Evolutionary conservation across 2,113 vertebrate species (phyloP).

Genomic region (Heteronetta atricapilla): DNA sequence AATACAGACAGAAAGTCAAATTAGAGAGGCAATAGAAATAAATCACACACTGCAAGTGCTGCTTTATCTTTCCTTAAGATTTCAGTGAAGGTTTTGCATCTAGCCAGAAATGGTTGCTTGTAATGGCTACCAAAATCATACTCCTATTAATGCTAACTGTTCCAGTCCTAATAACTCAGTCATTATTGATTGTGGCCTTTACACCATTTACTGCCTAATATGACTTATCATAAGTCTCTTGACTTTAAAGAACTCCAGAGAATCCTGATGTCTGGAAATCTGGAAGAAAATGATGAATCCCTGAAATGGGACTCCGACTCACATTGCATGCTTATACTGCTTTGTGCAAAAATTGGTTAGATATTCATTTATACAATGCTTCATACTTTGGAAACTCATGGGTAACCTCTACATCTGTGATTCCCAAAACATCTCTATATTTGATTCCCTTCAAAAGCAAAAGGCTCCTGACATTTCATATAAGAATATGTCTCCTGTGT

Average conservation of each 20-base stretch:
- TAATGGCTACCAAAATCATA: not conserved
- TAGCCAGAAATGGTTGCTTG: not conserved
- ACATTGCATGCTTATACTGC: rapidly evolving
- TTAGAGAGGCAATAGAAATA: not conserved
- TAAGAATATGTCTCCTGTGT: not conserved
- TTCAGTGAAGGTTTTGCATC: not conserved
- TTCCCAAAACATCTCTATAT: not conserved
- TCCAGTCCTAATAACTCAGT: not conserved
- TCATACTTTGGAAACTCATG: not conserved
- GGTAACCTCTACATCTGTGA: rapidly evolving
- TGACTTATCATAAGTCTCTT: not conserved
- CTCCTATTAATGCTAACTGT: not conserved
- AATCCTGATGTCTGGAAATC: not conserved
- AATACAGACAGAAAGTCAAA: not conserved
- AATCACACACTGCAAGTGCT: not conserved
- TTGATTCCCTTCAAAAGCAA: not conserved
- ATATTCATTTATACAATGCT: not conserved
- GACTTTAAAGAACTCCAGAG: not conserved
- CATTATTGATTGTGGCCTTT: not conserved
- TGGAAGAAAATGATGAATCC: not conserved
- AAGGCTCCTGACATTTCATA: not conserved
- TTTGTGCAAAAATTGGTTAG: not conserved
- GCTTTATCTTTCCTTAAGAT: not conserved
- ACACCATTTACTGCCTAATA: not conserved
- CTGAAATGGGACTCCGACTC: not conserved